A percentile compares a stretch with the other conserved stretches of the same genome.
phyloP scores from a whole-genome alignment of 2,888 invertebrate species.

The Leptogaster cylindrica region DNA sequence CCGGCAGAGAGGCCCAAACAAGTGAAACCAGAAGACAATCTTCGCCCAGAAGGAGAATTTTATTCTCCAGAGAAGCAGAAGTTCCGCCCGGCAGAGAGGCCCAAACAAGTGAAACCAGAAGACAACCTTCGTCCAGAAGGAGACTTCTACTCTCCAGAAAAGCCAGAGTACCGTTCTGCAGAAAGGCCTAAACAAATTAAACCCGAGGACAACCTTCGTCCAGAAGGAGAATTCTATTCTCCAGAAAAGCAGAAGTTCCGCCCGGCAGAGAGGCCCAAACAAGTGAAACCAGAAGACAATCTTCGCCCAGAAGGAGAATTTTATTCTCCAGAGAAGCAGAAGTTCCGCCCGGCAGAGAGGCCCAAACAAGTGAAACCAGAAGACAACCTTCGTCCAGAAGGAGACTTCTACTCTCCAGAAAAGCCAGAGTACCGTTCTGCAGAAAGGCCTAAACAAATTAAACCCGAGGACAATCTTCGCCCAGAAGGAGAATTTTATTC shows the following conservation, averaged over 20 bases:
- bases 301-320: slow-evolving; percentile 66
- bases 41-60: slow-evolving; percentile 66
- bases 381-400: slow-evolving; percentile 67
- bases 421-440: slow-evolving; percentile 64
- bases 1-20: slow-evolving; percentile 62
- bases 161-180: slow-evolving; percentile 58
- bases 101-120: slow-evolving; percentile 62
- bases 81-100: slow-evolving; percentile 66
- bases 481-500: slow-evolving; percentile 63
- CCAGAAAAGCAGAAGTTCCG: slow-evolving; percentile 64
- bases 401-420: slow-evolving; percentile 64
- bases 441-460: slow-evolving; percentile 62
- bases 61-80: slow-evolving; percentile 61
- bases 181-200: slow-evolving; percentile 60
- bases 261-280: slow-evolving; percentile 66
- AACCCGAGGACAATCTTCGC: slow-evolving; percentile 56
- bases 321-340: slow-evolving; percentile 55
- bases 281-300: slow-evolving; percentile 68
- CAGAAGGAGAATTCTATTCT: slow-evolving; percentile 65
- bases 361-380: slow-evolving; percentile 60
- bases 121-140: slow-evolving; percentile 69
- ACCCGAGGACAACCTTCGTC: slow-evolving; percentile 63
- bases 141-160: slow-evolving; percentile 63
- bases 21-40: slow-evolving; percentile 62
- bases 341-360: slow-evolving; percentile 63